Evolutionary conservation across 2,888 invertebrate species (phyloP), one percentile per base, ranked within the genome.

Genomic region (Alcis repandata): DNA sequence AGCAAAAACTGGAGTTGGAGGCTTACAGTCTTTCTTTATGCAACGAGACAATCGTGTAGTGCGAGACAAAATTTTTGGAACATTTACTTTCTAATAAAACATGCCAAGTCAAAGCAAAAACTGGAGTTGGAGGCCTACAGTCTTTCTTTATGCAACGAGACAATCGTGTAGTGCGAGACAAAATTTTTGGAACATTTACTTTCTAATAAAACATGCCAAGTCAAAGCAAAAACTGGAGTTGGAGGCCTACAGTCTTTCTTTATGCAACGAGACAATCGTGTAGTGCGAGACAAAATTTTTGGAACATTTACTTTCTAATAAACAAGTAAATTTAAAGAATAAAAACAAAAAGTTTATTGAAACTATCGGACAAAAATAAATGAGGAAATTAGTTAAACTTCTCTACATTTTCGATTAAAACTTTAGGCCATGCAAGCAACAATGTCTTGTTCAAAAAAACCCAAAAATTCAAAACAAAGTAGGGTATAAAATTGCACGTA

Each of bases 141-240:
- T 56, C 59, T 68, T 51, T 49, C 64, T 68, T 68, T 68, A 64
- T 64, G 61, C 64, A 63, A 19, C 49, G 41, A 54, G 20, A 54
- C 54, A 63, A 54, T 19, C 41, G 53, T 68, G 62, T 65, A 72
- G 33, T 64, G 56, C 53, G 8, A 52, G 70, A 52, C 72, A 45
- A 59, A 58, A 41, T 63, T 60, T 60, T n/a, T n/a, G n/a, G n/a
- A n/a, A n/a, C n/a, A n/a, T n/a, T n/a, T n/a, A n/a, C n/a, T n/a
- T n/a, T n/a, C n/a, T n/a, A n/a, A n/a, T n/a, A n/a, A n/a, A n/a
- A n/a, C n/a, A n/a, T n/a, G n/a, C n/a, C n/a, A n/a, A n/a, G n/a
- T n/a, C n/a, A n/a, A n/a, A n/a, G 63, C 70, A 68, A 67, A 70
- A 72, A 72, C 69, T 68, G 68, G 46, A 72, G 60, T 72, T 68